Conservation (phyloP, 2,113 vertebrate genomes). For the Chaenocephalus aceratus region DNA sequence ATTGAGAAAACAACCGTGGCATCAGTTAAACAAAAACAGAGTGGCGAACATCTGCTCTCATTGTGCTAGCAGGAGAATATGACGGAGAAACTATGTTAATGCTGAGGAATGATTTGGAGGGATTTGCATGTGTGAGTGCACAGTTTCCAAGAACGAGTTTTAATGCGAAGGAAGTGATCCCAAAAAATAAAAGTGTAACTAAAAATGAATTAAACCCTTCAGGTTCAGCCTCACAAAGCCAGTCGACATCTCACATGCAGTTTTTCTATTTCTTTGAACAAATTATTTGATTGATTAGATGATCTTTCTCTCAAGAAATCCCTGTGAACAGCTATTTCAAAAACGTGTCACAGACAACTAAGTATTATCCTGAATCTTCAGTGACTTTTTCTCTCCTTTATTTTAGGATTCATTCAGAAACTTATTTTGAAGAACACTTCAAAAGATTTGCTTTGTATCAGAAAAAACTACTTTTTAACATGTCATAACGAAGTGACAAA, state of each 20-base stretch:
- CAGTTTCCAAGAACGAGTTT: not conserved
- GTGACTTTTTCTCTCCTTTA: not conserved
- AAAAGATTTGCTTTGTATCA: not conserved
- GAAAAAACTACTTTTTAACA: not conserved
- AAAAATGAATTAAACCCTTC: not conserved
- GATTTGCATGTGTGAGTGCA: not conserved
- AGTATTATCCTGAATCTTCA: not conserved
- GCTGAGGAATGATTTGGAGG: not conserved
- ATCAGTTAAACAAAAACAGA: constrained; percentile 17
- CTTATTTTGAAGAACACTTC: not conserved
- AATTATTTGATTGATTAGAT: not conserved
- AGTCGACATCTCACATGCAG: not conserved
- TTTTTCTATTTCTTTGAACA: not conserved
- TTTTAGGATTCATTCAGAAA: not conserved
- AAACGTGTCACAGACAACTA: not conserved
- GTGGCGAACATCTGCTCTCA: constrained; percentile 3
- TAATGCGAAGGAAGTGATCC: not conserved
- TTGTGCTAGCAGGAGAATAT: constrained; percentile 24
- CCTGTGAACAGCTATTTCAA: not conserved
- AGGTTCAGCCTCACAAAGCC: not conserved
- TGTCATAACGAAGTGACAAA: not conserved
- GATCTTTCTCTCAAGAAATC: not conserved
- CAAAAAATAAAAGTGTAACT: not conserved
- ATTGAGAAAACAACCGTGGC: constrained; percentile 28
- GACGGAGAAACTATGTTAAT: not conserved